Base-by-base conservation (phyloP, 2,888 invertebrate genomes). In the Drosophila subsilvestris region DNA sequence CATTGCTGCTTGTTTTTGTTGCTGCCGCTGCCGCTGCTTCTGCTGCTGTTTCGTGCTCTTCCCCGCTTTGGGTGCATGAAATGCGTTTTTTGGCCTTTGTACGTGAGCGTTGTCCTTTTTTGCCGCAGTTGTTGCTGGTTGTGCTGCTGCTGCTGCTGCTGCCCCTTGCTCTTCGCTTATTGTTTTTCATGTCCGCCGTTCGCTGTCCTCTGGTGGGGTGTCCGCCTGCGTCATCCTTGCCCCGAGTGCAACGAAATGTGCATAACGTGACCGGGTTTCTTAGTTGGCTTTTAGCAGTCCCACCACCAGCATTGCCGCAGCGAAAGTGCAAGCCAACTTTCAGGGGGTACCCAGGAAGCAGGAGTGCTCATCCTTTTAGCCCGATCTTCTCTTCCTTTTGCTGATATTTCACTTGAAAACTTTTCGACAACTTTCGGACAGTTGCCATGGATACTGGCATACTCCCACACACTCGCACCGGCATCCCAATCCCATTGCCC, bases 221-320 rank as follows among this genome's bases (percentile, higher is more conserved):
- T n/a, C 14, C 25, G 45, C 32, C 53, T 57, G 20, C 43, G 74
- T 37, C 50, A 49, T 72, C 79, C 76, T 63, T 73, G 55, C 66
- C 37, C 37, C 66, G 67, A 88, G 85, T 88, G 84, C 84, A 85
- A 42, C 86, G 89, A 85, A 85, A 85, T 85, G 85, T 85, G 88
- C 78, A 89, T 87, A 87, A 85, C 85, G 89, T 85, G 85, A 85
- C 89, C 76, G 83, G 89, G 86, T 79, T 89, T 75, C 87, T 86
- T 84, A 88, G 85, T 86, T 87, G 79, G 67, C 81, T 79, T 87
- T 78, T 79, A 69, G 63, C 71, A 57, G 8, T 50, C 50, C 57
- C 63, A 55, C 5, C 37, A 18, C 56, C 70, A 37, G 6, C 37
- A 50, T 29, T 42, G 32, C 63, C 51, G 22, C 65, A 65, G 68